Conservation (phyloP, 2,888 invertebrate genomes). For the Leptogaster cylindrica region DNA sequence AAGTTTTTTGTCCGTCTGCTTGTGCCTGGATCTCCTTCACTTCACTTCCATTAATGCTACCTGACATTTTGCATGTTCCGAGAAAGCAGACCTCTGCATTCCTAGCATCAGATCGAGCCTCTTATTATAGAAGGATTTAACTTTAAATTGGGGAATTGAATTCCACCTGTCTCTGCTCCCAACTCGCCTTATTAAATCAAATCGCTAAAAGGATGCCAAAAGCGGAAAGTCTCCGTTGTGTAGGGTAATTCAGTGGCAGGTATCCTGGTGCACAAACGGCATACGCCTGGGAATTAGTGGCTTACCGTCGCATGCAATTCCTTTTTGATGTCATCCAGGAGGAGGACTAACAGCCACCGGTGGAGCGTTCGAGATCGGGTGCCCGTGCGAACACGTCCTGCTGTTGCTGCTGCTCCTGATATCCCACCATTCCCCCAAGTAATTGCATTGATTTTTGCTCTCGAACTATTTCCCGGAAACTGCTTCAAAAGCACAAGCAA, state of each 20-base stretch:
- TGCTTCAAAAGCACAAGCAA: constrained; percentile 40
- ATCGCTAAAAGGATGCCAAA: constrained; percentile 25
- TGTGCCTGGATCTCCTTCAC: neutral
- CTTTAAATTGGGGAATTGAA: constrained; percentile 46
- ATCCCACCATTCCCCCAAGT: constrained; percentile 20
- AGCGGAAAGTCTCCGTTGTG: constrained; percentile 23
- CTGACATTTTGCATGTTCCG: constrained; percentile 37
- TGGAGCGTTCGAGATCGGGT: neutral
- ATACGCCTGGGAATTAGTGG: neutral
- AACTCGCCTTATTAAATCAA: neutral
- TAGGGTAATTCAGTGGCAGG: neutral
- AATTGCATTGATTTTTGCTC: constrained; percentile 45
- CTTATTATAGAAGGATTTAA: constrained; percentile 46
- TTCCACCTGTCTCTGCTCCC: constrained; percentile 33
- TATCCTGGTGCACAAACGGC: no score
- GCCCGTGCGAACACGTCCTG: neutral
- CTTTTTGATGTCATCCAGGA: no score
- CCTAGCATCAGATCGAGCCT: constrained; percentile 19
- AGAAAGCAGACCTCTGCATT: constrained; percentile 33
- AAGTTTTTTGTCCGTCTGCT: constrained; percentile 14
- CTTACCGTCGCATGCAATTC: no score
- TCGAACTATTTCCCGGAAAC: constrained; percentile 32
- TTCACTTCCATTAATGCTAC: constrained; percentile 21
- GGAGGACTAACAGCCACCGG: no score
- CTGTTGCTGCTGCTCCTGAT: neutral